These are phyloP conservation scores for Metaphire vulgaris DNA, from an alignment of 1,140 invertebrate genomes.

Conservation along the genomic window DNA sequence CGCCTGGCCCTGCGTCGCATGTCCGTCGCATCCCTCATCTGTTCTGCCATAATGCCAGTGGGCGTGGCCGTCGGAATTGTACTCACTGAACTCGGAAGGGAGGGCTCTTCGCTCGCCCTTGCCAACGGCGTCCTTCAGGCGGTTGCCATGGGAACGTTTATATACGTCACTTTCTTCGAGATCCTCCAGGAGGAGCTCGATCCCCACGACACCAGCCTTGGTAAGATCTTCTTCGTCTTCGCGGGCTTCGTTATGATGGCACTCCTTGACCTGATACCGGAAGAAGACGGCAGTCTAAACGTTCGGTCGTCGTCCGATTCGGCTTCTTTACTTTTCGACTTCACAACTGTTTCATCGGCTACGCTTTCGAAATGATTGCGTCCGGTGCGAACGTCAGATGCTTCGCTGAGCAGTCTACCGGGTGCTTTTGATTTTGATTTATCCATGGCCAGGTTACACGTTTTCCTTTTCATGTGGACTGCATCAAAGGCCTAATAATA, in stretches of 20 bases:
- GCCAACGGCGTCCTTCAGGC: constrained; percentile 31
- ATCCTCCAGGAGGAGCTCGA: constrained; percentile 63
- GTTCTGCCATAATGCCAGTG: constrained; percentile 64
- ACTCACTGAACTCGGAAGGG: constrained; percentile 50
- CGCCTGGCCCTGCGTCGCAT: not conserved
- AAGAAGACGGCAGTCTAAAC: no score
- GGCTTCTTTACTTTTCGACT: no score
- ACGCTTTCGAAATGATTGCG: no score
- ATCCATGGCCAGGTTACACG: no score
- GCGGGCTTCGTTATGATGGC: constrained; percentile 23
- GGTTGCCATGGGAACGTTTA: constrained; percentile 77
- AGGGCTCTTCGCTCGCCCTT: not conserved
- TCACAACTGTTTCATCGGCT: no score
- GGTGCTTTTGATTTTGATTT: no score
- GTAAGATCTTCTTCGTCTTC: constrained; percentile 12
- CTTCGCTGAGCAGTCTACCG: no score
- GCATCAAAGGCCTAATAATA: no score
- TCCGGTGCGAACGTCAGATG: no score
- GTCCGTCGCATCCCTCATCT: constrained; percentile 46
- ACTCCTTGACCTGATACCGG: constrained; percentile 9
- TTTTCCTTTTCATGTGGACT: no score
- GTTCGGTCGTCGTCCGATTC: no score
- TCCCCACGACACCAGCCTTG: constrained; percentile 17
- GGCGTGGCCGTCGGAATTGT: constrained; percentile 59
- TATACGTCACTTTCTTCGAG: constrained; percentile 88